phyloP scores from a whole-genome alignment of 2,797 vertebrate genomes.

The Gouania willdenowi region DNA sequence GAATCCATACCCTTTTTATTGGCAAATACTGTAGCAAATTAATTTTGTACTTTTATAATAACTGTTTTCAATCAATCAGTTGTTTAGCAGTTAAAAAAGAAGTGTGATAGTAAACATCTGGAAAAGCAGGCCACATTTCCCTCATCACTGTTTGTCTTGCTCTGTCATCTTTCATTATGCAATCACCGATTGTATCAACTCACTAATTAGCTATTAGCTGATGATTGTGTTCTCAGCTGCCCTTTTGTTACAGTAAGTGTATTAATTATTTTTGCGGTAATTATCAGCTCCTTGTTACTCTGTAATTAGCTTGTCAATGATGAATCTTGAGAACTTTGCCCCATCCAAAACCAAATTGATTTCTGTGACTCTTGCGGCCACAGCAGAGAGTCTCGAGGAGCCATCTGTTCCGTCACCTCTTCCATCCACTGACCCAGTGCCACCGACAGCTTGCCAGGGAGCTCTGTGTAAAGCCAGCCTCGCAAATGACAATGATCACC shows the following conservation, averaged over 20 bases:
- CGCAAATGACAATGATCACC: slow-evolving; percentile 27
- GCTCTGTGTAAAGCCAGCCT: slow-evolving; percentile 36
- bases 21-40: no score
- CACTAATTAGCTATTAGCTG: slow-evolving; percentile 63
- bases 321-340: slow-evolving; percentile 63
- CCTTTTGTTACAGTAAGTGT: slow-evolving; percentile 60
- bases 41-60: no score
- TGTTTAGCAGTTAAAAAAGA: not conserved
- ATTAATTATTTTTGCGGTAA: slow-evolving; percentile 72
- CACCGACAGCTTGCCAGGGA: slow-evolving; percentile 26
- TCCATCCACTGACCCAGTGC: slow-evolving; percentile 43
- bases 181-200: slow-evolving; percentile 62
- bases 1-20: not conserved
- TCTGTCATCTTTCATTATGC: slow-evolving; percentile 43
- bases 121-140: not conserved
- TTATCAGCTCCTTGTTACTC: slow-evolving; percentile 67
- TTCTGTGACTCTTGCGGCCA: slow-evolving; percentile 36
- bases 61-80: not conserved
- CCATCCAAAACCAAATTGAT: slow-evolving; percentile 63
- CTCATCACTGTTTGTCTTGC: slow-evolving; percentile 7
- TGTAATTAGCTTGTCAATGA: slow-evolving; percentile 70
- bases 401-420: slow-evolving; percentile 30
- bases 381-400: slow-evolving; percentile 20
- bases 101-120: slow-evolving; percentile 6
- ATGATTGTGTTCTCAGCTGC: slow-evolving; percentile 51